These are phyloP conservation scores for Odontamblyopus lacepedii DNA, from an alignment of 2,797 vertebrate species.

Conservation along the genomic window DNA sequence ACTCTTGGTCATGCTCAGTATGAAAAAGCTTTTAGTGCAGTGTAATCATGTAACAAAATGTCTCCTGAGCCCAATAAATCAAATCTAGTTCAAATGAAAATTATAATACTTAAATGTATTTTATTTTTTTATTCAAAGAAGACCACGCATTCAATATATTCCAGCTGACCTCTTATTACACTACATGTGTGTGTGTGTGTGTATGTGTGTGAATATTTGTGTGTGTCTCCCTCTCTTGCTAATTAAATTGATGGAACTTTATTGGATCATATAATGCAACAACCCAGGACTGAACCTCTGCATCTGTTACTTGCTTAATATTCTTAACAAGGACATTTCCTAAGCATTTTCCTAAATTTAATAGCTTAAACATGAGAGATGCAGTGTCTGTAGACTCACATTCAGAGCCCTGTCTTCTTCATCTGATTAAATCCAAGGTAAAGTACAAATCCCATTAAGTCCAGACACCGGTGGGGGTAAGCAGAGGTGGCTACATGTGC, in stretches of 20 bases:
- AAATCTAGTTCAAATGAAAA: not conserved
- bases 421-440: conserved; percentile 43
- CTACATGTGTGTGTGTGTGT: not conserved
- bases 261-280: conserved; percentile 35
- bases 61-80: conserved; percentile 65
- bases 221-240: conserved; percentile 8
- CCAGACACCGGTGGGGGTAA: conserved; percentile 28
- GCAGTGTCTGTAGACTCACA: conserved; percentile 17
- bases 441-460: conserved; percentile 52
- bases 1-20: conserved; percentile 46
- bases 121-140: not conserved
- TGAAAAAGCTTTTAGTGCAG: conserved; percentile 22
- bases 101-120: too few relatives aligned
- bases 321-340: not conserved
- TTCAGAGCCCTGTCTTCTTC: conserved; percentile 26
- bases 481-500: conserved; percentile 16
- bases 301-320: not conserved
- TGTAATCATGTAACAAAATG: conserved; percentile 30
- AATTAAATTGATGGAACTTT: conserved; percentile 35
- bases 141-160: not conserved
- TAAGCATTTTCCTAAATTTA: not conserved
- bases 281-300: conserved; percentile 11
- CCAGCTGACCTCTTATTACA: not conserved
- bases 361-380: not conserved
- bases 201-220: too few relatives aligned